Conservation (phyloP, 1,140 invertebrate genomes). For the Zeugodacus cucurbitae region DNA sequence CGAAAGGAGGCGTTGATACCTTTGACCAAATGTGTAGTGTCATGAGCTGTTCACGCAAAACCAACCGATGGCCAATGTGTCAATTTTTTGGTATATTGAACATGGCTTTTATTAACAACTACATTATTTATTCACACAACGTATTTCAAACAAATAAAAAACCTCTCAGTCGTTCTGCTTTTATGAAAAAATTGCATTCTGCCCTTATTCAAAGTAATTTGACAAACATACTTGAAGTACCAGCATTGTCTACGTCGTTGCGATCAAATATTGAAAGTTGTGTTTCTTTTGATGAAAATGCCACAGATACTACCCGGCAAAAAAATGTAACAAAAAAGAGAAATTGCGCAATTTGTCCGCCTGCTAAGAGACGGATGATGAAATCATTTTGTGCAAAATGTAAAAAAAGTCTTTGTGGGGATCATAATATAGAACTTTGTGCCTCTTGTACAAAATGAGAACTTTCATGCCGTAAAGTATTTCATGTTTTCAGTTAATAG, state of each 20-base stretch:
- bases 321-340: too few relatives aligned
- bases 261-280: neutral
- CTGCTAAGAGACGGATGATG: too few relatives aligned
- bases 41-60: constrained; percentile 18
- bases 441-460: too few relatives aligned
- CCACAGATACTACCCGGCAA: too few relatives aligned
- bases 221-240: neutral
- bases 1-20: constrained; percentile 64
- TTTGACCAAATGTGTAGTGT: constrained; percentile 56
- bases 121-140: neutral
- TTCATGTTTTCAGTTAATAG: too few relatives aligned
- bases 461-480: too few relatives aligned
- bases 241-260: neutral
- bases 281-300: too few relatives aligned
- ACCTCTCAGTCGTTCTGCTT: neutral
- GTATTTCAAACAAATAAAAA: neutral
- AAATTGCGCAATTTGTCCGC: too few relatives aligned
- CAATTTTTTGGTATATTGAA: neutral
- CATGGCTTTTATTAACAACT: neutral
- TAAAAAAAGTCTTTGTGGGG: too few relatives aligned
- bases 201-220: neutral
- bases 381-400: too few relatives aligned
- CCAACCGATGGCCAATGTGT: neutral
- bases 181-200: neutral
- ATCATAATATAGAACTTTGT: too few relatives aligned